Evolutionary conservation across 2,797 vertebrate genomes (phyloP).

Genomic region (Gila robusta): DNA sequence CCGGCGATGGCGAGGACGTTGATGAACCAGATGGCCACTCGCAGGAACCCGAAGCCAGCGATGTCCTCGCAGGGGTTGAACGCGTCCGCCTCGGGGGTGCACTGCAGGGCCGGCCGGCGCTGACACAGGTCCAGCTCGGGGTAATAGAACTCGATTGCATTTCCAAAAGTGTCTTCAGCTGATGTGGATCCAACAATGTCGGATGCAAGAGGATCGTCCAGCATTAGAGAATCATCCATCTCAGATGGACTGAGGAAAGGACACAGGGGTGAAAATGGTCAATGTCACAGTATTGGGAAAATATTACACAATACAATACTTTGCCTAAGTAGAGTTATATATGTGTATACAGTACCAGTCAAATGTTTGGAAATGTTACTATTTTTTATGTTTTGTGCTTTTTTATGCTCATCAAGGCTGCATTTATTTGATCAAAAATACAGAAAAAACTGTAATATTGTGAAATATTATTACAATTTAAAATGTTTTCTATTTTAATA

Average conservation of each 20-base stretch:
- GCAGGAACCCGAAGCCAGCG: conserved; percentile 85
- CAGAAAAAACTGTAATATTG: too few relatives aligned
- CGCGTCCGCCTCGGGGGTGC: conserved; percentile 85
- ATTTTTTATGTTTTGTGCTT: too few relatives aligned
- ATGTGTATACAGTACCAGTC: too few relatives aligned
- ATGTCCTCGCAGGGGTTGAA: conserved; percentile 92
- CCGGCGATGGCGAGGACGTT: conserved; percentile 85
- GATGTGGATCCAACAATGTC: conserved; percentile 39
- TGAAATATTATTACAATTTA: too few relatives aligned
- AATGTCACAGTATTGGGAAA: not conserved
- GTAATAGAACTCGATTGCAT: conserved; percentile 71
- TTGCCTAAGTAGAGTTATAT: not conserved
- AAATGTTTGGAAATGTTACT: too few relatives aligned
- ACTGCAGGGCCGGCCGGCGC: conserved; percentile 70
- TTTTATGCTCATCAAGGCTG: too few relatives aligned
- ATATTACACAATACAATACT: not conserved
- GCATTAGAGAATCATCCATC: conserved; percentile 10
- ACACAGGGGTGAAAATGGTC: not conserved
- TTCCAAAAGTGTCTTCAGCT: conserved; percentile 58
- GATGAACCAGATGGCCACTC: conserved; percentile 90
- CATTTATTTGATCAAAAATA: too few relatives aligned
- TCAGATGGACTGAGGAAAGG: not conserved
- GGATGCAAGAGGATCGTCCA: conserved; percentile 41
- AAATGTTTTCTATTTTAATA: too few relatives aligned
- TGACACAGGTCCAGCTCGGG: conserved; percentile 70